These are phyloP conservation scores for Leucoraja ocellata DNA, from an alignment of 2,797 vertebrate genomes.

Conservation along the genomic window DNA sequence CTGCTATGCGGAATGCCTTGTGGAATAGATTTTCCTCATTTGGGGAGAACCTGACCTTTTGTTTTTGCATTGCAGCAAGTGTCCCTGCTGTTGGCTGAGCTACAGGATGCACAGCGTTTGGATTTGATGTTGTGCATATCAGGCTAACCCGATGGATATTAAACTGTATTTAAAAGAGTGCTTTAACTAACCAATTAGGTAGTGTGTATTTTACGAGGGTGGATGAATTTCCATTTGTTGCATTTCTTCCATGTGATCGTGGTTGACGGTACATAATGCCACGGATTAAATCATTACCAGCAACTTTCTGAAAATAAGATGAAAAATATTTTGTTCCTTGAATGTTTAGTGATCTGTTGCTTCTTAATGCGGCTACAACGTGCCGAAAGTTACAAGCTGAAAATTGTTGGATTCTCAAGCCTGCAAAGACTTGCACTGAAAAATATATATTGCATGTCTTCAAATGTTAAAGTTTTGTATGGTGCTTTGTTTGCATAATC, in stretches of 20 bases:
- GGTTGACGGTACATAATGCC: not conserved
- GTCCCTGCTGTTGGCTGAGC: slow-evolving; percentile 3
- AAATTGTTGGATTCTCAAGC: not conserved
- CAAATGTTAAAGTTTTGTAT: not conserved
- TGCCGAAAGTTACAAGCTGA: not conserved
- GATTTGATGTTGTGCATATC: not conserved
- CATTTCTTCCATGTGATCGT: not conserved
- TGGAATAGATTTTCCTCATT: slow-evolving; percentile 22
- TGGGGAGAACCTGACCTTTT: slow-evolving; percentile 1
- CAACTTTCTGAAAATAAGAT: not conserved
- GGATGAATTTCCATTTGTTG: not conserved
- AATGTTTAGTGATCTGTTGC: not conserved
- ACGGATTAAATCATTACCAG: not conserved
- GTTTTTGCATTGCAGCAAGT: slow-evolving; percentile 6
- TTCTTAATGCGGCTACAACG: not conserved
- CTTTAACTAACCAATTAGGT: slow-evolving; percentile 24
- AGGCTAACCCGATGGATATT: slow-evolving; percentile 17
- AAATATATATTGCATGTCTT: not conserved
- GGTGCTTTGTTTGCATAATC: not conserved
- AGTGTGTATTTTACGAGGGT: not conserved
- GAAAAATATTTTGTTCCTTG: not conserved
- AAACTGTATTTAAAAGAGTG: not conserved
- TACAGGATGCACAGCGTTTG: not conserved
- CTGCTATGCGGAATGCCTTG: not conserved
- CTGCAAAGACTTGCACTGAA: not conserved